Conservation (phyloP, 2,888 invertebrate species). For the Dasypolia templi region DNA sequence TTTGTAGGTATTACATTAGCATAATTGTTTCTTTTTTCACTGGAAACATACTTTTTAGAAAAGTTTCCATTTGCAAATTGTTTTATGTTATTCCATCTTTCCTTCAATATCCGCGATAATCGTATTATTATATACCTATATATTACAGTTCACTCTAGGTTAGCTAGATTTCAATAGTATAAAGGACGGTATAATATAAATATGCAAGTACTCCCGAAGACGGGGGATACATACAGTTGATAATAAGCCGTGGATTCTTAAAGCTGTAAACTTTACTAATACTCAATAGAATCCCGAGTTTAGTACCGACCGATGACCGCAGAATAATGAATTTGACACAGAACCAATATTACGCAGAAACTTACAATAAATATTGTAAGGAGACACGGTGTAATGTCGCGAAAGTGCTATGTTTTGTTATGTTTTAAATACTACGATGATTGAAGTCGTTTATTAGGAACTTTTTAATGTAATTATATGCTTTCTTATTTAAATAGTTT, state of each 20-base stretch:
- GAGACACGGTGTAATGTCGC: slow-evolving; percentile 11
- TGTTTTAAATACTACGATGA: slow-evolving; percentile 10
- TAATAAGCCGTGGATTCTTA: slow-evolving; percentile 48
- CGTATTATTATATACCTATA: too few species aligned
- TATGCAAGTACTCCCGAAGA: slow-evolving; percentile 9
- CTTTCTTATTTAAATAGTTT: slow-evolving; percentile 14
- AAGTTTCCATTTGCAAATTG: too few species aligned
- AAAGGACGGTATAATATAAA: not conserved
- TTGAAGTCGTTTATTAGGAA: not conserved
- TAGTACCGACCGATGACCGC: slow-evolving; percentile 66
- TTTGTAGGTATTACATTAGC: too few species aligned
- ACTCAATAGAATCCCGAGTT: slow-evolving; percentile 65
- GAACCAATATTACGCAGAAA: slow-evolving; percentile 49
- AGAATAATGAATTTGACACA: slow-evolving; percentile 66
- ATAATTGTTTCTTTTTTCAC: too few species aligned
- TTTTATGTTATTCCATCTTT: not conserved
- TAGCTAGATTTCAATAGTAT: slow-evolving; percentile 10
- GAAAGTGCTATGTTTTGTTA: slow-evolving; percentile 27
- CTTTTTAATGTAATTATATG: slow-evolving; percentile 8
- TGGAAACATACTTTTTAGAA: too few species aligned
- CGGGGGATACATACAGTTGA: slow-evolving; percentile 8
- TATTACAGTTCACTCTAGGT: not conserved
- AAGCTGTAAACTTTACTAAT: slow-evolving; percentile 48
- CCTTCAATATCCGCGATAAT: not conserved
- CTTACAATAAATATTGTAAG: slow-evolving; percentile 31